A percentile compares a stretch with the other conserved stretches of the same genome.
These are phyloP conservation scores for Amiota minor DNA, from an alignment of 2,888 invertebrate species.

Conservation along the genomic window DNA sequence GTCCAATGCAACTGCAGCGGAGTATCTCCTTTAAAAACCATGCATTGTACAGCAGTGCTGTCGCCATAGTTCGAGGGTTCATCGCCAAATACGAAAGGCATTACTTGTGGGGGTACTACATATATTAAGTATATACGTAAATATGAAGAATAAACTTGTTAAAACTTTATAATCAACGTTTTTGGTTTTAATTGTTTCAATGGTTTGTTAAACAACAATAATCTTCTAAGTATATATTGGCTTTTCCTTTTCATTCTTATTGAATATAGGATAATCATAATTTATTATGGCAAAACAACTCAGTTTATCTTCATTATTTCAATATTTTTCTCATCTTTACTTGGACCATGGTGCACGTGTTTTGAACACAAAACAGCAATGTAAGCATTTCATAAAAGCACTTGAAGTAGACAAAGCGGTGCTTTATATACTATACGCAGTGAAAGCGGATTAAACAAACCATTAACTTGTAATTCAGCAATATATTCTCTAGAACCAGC, in stretches of 20 bases:
- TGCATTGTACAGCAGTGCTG: conserved; percentile 82
- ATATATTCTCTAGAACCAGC: conserved; percentile 82
- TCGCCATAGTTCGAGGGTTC: conserved; percentile 86
- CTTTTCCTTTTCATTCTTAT: neutral
- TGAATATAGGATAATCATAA: neutral
- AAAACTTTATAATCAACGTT: no score
- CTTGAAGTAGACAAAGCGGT: conserved; percentile 42
- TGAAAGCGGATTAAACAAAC: conserved; percentile 70
- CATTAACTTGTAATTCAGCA: conserved; percentile 78
- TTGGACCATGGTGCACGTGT: conserved; percentile 35
- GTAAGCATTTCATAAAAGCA: conserved; percentile 44
- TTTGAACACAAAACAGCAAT: conserved; percentile 45
- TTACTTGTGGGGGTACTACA: conserved; percentile 83
- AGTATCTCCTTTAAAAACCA: conserved; percentile 85
- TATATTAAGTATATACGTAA: neutral
- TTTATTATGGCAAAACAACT: conserved; percentile 10
- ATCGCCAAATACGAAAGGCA: conserved; percentile 85
- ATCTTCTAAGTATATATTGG: neutral
- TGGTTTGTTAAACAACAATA: no score
- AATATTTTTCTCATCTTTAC: conserved; percentile 7
- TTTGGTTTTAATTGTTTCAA: no score
- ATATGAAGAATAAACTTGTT: neutral
- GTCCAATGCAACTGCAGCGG: conserved; percentile 86
- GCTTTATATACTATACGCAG: conserved; percentile 18
- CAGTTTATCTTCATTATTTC: neutral